These are phyloP conservation scores for Nanorana parkeri DNA, from an alignment of 2,113 vertebrate genomes.

Conservation along the genomic window DNA sequence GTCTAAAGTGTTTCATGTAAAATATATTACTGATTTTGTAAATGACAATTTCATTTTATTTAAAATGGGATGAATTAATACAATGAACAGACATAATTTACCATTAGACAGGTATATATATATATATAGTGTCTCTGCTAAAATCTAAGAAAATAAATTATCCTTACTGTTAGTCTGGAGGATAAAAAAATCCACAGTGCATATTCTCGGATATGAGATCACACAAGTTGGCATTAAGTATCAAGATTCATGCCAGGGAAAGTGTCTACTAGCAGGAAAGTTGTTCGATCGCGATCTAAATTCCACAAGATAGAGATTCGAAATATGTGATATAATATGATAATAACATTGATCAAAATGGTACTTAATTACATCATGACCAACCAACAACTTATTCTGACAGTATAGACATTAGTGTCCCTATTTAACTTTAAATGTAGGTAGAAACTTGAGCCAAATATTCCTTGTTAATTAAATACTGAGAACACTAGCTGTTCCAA, in stretches of 20 bases:
- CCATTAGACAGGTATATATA: slow-evolving; percentile 16
- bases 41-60: too few species aligned
- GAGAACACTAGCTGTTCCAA: too few species aligned
- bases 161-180: slow-evolving; percentile 47
- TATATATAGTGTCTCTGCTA: slow-evolving; percentile 8
- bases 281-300: slow-evolving; percentile 18
- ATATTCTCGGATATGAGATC: slow-evolving; percentile 56
- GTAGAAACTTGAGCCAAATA: background rate
- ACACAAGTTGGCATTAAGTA: slow-evolving; percentile 45
- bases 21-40: too few species aligned
- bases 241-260: slow-evolving; percentile 20
- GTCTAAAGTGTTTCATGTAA: too few species aligned
- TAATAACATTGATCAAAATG: slow-evolving; percentile 18
- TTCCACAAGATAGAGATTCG: background rate
- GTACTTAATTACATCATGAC: background rate
- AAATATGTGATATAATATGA: slow-evolving; percentile 29
- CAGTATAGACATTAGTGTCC: background rate
- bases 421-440: background rate
- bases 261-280: slow-evolving; percentile 23
- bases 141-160: slow-evolving; percentile 45
- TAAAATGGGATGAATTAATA: background rate
- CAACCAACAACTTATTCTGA: background rate
- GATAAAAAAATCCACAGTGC: slow-evolving; percentile 49
- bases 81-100: slow-evolving; percentile 4
- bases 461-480: too few species aligned